Conservation (phyloP, 2,113 vertebrate genomes). For the Mobula birostris region DNA sequence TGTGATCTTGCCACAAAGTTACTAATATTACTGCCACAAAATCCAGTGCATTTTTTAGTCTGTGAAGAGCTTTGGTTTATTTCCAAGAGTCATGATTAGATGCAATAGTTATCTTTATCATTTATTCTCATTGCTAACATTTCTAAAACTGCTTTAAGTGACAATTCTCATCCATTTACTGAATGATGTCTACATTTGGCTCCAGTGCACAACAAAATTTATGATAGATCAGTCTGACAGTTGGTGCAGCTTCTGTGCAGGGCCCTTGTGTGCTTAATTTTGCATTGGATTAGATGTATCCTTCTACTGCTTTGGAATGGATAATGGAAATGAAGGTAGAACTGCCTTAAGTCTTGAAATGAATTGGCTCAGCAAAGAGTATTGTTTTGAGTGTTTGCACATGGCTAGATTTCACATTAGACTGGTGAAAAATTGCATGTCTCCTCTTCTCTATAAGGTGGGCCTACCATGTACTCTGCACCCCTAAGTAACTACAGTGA, state of each 20-base stretch:
- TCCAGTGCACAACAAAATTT: background rate
- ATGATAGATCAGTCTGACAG: background rate
- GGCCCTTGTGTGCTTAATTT: background rate
- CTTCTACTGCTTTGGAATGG: background rate
- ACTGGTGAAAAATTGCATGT: background rate
- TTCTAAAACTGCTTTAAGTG: background rate
- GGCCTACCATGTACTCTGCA: background rate
- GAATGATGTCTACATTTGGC: background rate
- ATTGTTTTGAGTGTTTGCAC: background rate
- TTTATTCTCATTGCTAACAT: background rate
- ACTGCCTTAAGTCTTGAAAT: background rate
- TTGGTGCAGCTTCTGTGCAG: background rate
- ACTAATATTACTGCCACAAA: background rate
- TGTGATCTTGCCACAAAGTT: background rate
- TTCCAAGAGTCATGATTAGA: background rate
- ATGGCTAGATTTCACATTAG: background rate
- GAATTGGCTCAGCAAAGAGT: background rate
- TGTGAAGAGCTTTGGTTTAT: background rate
- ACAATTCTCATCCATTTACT: background rate
- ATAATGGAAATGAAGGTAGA: background rate
- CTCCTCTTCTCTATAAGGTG: background rate
- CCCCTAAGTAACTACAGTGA: background rate
- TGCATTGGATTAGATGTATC: background rate
- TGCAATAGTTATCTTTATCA: background rate
- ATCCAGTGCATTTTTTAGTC: background rate